Conservation (phyloP, 2,888 invertebrate species). For the Chalcosyrphus nemorum region DNA sequence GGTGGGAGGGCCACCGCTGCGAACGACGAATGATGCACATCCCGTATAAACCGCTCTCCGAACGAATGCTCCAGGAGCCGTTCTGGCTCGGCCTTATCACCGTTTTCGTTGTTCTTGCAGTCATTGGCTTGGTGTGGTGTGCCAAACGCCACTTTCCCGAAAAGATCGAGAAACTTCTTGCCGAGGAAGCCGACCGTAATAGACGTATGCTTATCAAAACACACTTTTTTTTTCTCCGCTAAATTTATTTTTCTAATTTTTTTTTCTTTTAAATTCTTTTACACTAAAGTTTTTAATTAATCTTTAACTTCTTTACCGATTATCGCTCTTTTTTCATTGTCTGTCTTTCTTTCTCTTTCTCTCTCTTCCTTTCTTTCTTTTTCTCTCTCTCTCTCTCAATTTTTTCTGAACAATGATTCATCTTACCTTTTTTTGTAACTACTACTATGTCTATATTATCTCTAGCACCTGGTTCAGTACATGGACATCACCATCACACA, state of each 20-base stretch:
- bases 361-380: too few relatives aligned
- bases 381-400: slow-evolving; percentile 35
- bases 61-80: slow-evolving; percentile 92
- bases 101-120: slow-evolving; percentile 89
- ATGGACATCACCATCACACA: slow-evolving; percentile 82
- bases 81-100: slow-evolving; percentile 95
- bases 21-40: slow-evolving; percentile 87
- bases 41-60: slow-evolving; percentile 88
- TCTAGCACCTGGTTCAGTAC: slow-evolving; percentile 78
- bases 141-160: slow-evolving; percentile 93
- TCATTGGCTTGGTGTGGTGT: slow-evolving; percentile 92
- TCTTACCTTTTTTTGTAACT: slow-evolving; percentile 50
- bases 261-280: background rate
- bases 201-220: slow-evolving; percentile 84
- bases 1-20: slow-evolving; percentile 88
- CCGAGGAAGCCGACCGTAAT: slow-evolving; percentile 90
- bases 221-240: background rate
- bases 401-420: slow-evolving; percentile 30
- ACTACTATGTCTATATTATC: slow-evolving; percentile 51
- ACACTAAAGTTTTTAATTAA: slow-evolving; percentile 15
- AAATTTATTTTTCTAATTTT: too few relatives aligned
- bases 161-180: slow-evolving; percentile 91
- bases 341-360: background rate
- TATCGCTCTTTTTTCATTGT: slow-evolving; percentile 1
- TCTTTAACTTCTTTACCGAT: background rate